A percentile compares a stretch with the other conserved stretches of the same genome.
Conservation (phyloP, 2,113 vertebrate species). For the Xenotilapia flavipinnis region DNA sequence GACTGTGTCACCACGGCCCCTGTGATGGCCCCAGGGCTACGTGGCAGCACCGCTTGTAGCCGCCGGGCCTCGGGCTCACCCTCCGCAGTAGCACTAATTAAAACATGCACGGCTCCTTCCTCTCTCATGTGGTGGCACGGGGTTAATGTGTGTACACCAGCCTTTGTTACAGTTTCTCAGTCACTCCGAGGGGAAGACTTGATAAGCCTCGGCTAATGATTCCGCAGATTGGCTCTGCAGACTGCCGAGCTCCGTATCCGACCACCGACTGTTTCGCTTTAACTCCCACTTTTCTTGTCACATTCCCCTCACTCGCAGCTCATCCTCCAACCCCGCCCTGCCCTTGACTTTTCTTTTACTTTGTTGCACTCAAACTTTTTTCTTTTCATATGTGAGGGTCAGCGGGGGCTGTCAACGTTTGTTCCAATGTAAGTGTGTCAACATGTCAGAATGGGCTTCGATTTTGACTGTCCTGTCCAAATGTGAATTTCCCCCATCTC, state of each 20-base stretch:
- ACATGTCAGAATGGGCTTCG: conserved; percentile 42
- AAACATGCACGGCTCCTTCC: conserved; percentile 44
- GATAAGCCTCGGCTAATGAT: conserved; percentile 43
- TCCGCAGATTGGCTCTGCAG: conserved; percentile 1
- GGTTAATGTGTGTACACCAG: conserved; percentile 59
- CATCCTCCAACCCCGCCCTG: background rate
- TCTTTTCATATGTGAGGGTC: background rate
- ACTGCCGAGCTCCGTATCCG: background rate
- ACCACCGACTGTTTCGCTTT: background rate
- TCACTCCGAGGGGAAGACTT: background rate
- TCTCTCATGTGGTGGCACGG: conserved; percentile 27
- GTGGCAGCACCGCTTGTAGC: conserved; percentile 28
- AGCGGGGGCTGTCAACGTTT: conserved; percentile 13
- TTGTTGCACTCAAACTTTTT: conserved; percentile 17
- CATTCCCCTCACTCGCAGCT: background rate
- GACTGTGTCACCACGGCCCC: conserved; percentile 41
- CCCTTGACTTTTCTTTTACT: background rate
- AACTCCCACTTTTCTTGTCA: background rate
- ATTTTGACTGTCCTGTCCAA: conserved; percentile 45
- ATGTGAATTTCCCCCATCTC: conserved; percentile 40
- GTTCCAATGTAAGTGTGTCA: conserved; percentile 41
- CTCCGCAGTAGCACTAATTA: conserved; percentile 59
- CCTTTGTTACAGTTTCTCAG: conserved; percentile 24
- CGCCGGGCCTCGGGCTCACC: conserved; percentile 4
- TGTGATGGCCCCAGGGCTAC: conserved; percentile 36